These are phyloP conservation scores for Theocolax elegans DNA, from an alignment of 1,140 invertebrate genomes.

Conservation along the genomic window DNA sequence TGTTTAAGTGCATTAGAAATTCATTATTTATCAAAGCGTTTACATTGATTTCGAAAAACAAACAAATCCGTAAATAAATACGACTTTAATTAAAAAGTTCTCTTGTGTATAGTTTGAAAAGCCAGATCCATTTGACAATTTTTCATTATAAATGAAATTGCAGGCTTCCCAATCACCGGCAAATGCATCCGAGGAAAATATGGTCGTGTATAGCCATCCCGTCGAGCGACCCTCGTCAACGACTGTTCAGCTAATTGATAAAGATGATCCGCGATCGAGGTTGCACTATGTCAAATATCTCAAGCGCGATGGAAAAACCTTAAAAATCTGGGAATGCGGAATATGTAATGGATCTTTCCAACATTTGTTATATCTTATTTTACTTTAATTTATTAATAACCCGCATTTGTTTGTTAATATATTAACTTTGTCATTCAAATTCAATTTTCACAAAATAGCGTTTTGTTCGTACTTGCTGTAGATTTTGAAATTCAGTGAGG, in stretches of 20 bases:
- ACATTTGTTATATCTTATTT: too few species aligned
- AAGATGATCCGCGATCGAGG: conserved; percentile 67
- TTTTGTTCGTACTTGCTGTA: too few species aligned
- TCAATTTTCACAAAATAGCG: background rate
- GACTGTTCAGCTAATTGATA: conserved; percentile 59
- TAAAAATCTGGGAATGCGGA: conserved; percentile 75
- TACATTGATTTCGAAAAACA: background rate
- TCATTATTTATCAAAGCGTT: background rate
- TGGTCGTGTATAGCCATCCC: conserved; percentile 50
- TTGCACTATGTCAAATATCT: conserved; percentile 75
- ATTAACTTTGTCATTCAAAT: background rate
- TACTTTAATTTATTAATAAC: background rate
- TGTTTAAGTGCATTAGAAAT: background rate
- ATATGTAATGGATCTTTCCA: conserved; percentile 69
- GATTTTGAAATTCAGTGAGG: too few species aligned
- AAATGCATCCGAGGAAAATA: conserved; percentile 46
- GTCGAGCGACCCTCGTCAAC: conserved; percentile 43
- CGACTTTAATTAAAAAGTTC: conserved; percentile 35
- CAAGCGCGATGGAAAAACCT: conserved; percentile 72
- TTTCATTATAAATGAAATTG: conserved; percentile 35
- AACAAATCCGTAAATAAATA: background rate
- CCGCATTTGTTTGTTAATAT: background rate
- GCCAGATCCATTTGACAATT: conserved; percentile 25
- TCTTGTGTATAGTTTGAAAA: background rate
- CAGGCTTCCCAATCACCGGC: conserved; percentile 22